Conservation (phyloP, 2,797 vertebrate species). For the Euthynnus affinis region DNA sequence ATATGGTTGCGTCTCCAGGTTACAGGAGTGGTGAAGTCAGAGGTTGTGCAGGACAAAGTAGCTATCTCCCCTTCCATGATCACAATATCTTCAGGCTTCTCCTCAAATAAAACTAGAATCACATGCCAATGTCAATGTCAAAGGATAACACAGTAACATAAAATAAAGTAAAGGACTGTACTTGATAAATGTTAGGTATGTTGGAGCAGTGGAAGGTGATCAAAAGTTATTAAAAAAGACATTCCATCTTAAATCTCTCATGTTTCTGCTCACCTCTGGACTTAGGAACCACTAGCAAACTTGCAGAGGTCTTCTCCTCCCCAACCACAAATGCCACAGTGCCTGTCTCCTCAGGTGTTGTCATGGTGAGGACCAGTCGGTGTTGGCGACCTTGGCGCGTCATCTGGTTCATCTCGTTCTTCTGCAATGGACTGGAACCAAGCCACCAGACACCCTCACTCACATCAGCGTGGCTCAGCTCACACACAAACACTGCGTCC, state of each 20-base stretch:
- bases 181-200: background rate
- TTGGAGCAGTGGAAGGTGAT: background rate
- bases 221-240: background rate
- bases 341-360: slow-evolving; percentile 87
- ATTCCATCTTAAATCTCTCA: background rate
- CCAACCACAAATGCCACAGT: slow-evolving; percentile 87
- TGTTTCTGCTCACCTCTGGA: slow-evolving; percentile 78
- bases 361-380: slow-evolving; percentile 85
- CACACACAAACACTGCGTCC: slow-evolving; percentile 92
- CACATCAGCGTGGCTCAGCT: slow-evolving; percentile 89
- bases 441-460: slow-evolving; percentile 94
- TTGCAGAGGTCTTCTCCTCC: slow-evolving; percentile 85
- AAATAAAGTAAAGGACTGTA: background rate
- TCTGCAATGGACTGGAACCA: slow-evolving; percentile 91
- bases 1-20: slow-evolving; percentile 82
- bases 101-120: slow-evolving; percentile 81
- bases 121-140: background rate
- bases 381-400: slow-evolving; percentile 80
- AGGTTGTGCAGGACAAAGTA: slow-evolving; percentile 79
- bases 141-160: background rate
- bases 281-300: slow-evolving; percentile 86
- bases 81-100: slow-evolving; percentile 75
- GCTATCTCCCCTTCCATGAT: slow-evolving; percentile 82
- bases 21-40: slow-evolving; percentile 75
- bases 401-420: slow-evolving; percentile 93